These are phyloP conservation scores for Lasioglossum morio DNA, from an alignment of 2,888 invertebrate genomes.

Conservation along the genomic window DNA sequence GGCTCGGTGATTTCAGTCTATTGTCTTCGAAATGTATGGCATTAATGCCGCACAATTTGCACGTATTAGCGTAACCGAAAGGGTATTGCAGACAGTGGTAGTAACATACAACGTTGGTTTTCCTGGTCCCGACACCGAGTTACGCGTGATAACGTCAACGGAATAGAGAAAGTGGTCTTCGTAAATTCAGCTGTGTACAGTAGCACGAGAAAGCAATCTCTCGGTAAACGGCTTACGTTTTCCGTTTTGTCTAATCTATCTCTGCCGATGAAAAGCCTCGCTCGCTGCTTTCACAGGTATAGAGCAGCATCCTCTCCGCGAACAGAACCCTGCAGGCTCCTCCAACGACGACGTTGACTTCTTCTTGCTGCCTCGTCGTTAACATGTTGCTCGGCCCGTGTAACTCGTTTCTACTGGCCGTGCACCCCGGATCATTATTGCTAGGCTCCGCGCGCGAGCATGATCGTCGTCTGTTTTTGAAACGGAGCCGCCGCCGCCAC, in stretches of 20 bases:
- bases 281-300: slow-evolving; percentile 43
- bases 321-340: slow-evolving; percentile 22
- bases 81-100: neutral
- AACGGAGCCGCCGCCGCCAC: neutral
- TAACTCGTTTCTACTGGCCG: slow-evolving; percentile 2
- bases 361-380: slow-evolving; percentile 51
- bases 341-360: neutral
- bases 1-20: neutral
- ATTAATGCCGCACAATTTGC: neutral
- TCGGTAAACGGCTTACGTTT: slow-evolving; percentile 54
- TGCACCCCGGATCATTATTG: slow-evolving; percentile 1
- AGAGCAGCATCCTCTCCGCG: slow-evolving; percentile 16
- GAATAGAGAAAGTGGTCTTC: slow-evolving; percentile 62
- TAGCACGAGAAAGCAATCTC: slow-evolving; percentile 65
- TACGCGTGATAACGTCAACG: slow-evolving; percentile 40
- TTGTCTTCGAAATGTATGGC: slow-evolving; percentile 5
- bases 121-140: neutral
- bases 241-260: slow-evolving; percentile 58
- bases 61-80: neutral
- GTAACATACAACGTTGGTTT: neutral
- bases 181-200: slow-evolving; percentile 58
- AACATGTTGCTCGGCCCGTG: slow-evolving; percentile 20
- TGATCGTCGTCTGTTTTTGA: slow-evolving; percentile 4
- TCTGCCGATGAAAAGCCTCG: slow-evolving; percentile 35
- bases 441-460: neutral